Percentiles rank a stretch among this genome's conserved stretches.
These are phyloP conservation scores for Saccostrea echinata DNA, from an alignment of 1,140 invertebrate genomes.

Conservation along the genomic window DNA sequence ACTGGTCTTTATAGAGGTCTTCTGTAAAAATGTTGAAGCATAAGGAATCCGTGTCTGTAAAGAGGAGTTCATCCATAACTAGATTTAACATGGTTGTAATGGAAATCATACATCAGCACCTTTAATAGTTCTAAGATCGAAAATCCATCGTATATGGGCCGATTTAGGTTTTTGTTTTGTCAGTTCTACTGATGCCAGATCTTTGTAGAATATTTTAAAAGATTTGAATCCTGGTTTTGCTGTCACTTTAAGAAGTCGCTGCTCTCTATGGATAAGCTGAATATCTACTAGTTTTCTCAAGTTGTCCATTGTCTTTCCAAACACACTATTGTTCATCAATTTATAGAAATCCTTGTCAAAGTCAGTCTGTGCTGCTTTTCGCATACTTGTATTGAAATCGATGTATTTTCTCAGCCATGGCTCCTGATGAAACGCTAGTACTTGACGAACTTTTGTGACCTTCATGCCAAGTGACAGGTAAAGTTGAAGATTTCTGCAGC, in stretches of 20 bases:
- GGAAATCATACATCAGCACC: no score
- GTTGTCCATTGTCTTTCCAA: constrained; percentile 46
- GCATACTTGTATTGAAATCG: constrained; percentile 82
- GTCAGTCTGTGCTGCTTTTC: constrained; percentile 80
- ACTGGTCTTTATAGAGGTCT: no score
- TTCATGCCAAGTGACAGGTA: constrained; percentile 85
- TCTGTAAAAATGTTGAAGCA: no score
- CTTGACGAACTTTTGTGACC: constrained; percentile 82
- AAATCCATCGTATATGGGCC: constrained; percentile 64
- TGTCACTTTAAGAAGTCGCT: constrained; percentile 22
- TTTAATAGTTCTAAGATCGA: no score
- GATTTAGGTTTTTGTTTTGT: constrained; percentile 58
- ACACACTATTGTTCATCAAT: constrained; percentile 79
- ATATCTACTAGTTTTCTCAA: neutral
- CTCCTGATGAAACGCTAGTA: constrained; percentile 81
- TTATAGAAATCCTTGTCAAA: constrained; percentile 77
- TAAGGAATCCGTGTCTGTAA: no score
- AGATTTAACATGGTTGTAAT: no score
- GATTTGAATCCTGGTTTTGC: constrained; percentile 77
- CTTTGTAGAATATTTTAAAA: constrained; percentile 72
- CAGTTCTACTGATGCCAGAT: constrained; percentile 60
- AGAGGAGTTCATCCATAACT: no score
- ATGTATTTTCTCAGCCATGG: constrained; percentile 82
- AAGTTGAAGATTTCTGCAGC: constrained; percentile 80
- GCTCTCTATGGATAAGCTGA: constrained; percentile 20